Base-by-base conservation (phyloP, 2,797 vertebrate genomes). In the Falco peregrinus region DNA sequence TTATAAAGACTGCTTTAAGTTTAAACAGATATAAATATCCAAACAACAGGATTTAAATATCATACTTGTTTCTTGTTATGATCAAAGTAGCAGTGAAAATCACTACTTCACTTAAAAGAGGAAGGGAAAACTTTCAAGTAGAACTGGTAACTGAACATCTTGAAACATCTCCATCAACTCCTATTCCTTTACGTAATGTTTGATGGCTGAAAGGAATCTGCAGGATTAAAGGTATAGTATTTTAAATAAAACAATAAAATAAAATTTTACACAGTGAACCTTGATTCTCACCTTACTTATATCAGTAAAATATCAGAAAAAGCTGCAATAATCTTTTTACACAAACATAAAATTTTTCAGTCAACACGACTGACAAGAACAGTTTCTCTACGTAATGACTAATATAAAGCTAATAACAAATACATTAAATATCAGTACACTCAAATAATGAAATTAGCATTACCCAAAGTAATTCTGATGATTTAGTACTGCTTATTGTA, bases 11-110 rank as follows among this genome's bases (percentile, higher is more conserved):
- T 43, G 21, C 25, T 73, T 12, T 70, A 85, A 80, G 31, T 84
- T 91, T 94, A 86, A 88, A 69, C 19, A 80, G 64, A 37, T 67
- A 37, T 84, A 93, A 91, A 89, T 89, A 93, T 64, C 51, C 73
- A 90, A 80, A 77, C 24, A 95, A 67, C 21, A 31, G 24, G 35
- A 67, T 90, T 94, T 68, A 78, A 86, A 84, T 84, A 90, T 75
- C n/a, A 29, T 64, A 81, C 35, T 57, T 95, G 28, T 12, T 13
- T 84, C 73, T 84, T 81, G 29, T 74, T 78, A 60, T 71, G 80
- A 90, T 84, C 83, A 90, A 92, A 94, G 61, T 48, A 81, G 13
- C 39, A 35, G 39, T 53, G 53, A 67, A 86, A 77, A 71, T 25
- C 37, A 80, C 26, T 83, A 48, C 11, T 77, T 85, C 56, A 63